A percentile compares a stretch with the other conserved stretches of the same genome.
phyloP scores from a whole-genome alignment of 2,113 vertebrate genomes.

The Pongo pygmaeus region DNA sequence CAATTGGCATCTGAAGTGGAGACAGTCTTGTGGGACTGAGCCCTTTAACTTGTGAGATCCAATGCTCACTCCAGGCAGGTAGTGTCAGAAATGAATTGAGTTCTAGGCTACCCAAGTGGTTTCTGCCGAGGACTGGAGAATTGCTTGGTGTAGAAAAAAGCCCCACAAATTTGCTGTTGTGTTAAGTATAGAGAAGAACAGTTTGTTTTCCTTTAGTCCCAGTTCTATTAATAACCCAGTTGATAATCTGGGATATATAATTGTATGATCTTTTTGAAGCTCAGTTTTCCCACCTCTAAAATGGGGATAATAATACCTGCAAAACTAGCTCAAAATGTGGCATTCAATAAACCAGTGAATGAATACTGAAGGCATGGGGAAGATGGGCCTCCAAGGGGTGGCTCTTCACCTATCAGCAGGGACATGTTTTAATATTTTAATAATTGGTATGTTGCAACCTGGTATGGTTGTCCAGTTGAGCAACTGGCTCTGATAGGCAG shows the following conservation, averaged over 20 bases:
- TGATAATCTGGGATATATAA: background rate
- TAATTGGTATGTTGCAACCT: background rate
- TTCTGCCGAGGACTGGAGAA: background rate
- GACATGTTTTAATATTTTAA: background rate
- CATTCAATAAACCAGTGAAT: background rate
- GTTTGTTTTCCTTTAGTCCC: background rate
- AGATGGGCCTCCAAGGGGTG: background rate
- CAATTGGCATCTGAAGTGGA: background rate
- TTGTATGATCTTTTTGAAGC: background rate
- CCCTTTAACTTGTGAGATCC: background rate
- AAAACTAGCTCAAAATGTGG: background rate
- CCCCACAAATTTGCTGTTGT: background rate
- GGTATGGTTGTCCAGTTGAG: accelerated
- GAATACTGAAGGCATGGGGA: background rate
- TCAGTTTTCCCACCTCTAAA: constrained; percentile 37
- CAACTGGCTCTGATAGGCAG: background rate
- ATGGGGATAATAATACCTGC: background rate
- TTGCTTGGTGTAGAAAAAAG: background rate
- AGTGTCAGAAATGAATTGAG: background rate
- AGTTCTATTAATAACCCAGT: background rate
- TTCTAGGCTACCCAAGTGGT: background rate
- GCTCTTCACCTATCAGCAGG: background rate
- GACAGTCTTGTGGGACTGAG: background rate
- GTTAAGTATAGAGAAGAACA: background rate
- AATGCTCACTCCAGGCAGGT: background rate